Conservation (phyloP, 2,113 vertebrate species). For the Platanista minor region DNA sequence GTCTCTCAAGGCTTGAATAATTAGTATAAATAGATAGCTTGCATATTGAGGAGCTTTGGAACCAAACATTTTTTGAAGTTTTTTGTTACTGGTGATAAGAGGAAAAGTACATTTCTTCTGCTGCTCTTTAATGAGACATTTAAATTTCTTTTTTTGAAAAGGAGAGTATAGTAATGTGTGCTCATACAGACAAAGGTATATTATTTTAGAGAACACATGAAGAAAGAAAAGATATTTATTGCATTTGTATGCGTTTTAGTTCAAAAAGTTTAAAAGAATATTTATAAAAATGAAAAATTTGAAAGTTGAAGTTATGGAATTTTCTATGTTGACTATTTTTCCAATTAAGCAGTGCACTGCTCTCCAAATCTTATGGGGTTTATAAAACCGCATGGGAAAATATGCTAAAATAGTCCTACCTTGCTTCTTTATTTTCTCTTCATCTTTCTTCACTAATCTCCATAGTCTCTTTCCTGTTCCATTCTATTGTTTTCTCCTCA, state of each 20-base stretch:
- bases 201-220: background rate
- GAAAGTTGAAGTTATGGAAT: background rate
- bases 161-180: background rate
- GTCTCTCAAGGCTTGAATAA: conserved; percentile 63
- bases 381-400: background rate
- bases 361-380: background rate
- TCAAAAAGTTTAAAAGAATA: background rate
- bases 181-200: background rate
- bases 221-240: background rate
- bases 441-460: background rate
- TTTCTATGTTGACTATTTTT: background rate
- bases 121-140: conserved; percentile 50
- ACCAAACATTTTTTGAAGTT: conserved; percentile 60
- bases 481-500: background rate
- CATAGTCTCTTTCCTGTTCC: background rate
- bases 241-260: background rate
- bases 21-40: conserved; percentile 66
- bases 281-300: background rate
- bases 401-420: background rate
- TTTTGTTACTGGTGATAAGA: conserved; percentile 67
- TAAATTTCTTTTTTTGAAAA: background rate
- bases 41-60: conserved; percentile 43
- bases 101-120: conserved; percentile 26
- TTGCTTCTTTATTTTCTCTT: background rate
- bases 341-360: background rate